Base-by-base conservation (phyloP, 37 sponge, comb jelly and placozoan genomes). In the Chondrosia reniformis region DNA sequence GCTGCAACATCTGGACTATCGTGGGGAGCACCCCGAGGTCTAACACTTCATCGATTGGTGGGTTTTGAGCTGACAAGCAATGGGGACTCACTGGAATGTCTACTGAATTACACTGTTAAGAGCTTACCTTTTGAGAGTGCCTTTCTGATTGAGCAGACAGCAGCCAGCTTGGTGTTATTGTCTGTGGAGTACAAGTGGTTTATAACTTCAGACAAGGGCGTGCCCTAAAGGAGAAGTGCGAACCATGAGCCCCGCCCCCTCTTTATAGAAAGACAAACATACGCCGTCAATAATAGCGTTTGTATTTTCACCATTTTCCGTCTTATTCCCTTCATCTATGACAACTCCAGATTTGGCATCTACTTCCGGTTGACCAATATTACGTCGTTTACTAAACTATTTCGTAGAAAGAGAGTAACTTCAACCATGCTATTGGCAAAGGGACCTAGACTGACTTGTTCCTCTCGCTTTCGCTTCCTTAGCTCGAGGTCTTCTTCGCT, bases 21-120 rank as follows among this genome's bases (percentile, higher is more conserved):
- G 36, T 30, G 0, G 86, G 86, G 6, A 85, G 59, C 22, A 85
- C 55, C 0, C 86, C 86, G 28, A 54, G 37, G 19, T 28, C 32
- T 12, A 85, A 45, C 21, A 80, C 80, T 34, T 85, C 86, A 25
- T 85, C 76, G 37, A 85, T 80, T 27, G 86, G 86, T 49, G 86
- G 86, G 30, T 81, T 40, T 4, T 55, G 43, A 12, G 32, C 85
- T 84, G 67, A 73, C 64, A 34, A 27, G 55, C 39, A 44, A 74
- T 27, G 38, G 3, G 32, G 25, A 56, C 3, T 8, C 3, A n/a
- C n/a, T 3, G 25, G 27, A 56, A 49, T 49, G 52, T 49, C 15
- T 49, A 49, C 52, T 19, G 72, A 8, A 24, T 24, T 15, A n/a
- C 41, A 28, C 41, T 36, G 31, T 21, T 36, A 40, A 17, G 21